Evolutionary conservation across 2,113 vertebrate species (phyloP).

Genomic region (Neotragus moschatus): DNA sequence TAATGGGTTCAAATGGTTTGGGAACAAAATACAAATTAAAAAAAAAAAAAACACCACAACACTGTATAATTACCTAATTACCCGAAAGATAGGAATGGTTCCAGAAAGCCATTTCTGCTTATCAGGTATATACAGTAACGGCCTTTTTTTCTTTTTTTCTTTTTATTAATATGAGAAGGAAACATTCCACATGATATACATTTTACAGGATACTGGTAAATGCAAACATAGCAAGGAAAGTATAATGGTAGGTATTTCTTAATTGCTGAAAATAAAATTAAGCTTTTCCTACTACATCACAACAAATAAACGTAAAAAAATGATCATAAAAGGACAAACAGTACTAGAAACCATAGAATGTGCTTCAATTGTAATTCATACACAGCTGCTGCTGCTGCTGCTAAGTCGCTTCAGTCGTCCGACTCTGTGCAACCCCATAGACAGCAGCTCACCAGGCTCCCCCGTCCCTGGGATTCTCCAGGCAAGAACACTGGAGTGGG

Average conservation of each 20-base stretch:
- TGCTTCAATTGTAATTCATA: not conserved
- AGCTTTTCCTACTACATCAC: not conserved
- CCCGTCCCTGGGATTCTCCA: not conserved
- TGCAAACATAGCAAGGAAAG: conserved; percentile 38
- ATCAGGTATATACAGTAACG: conserved; percentile 32
- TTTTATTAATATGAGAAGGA: not conserved
- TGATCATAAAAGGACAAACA: conserved; percentile 32
- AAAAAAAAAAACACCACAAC: not conserved
- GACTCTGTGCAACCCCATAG: not conserved
- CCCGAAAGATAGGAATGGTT: conserved; percentile 33
- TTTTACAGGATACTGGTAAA: conserved; percentile 47
- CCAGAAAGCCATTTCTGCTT: conserved; percentile 40
- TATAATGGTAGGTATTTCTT: conserved; percentile 18
- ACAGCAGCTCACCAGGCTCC: not conserved
- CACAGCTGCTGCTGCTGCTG: not conserved
- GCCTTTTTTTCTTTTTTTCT: not conserved
- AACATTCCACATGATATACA: conserved; percentile 31
- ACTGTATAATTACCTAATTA: conserved; percentile 64
- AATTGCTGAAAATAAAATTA: conserved; percentile 43
- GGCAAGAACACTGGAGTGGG: not conserved
- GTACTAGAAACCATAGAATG: not conserved
- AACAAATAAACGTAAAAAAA: conserved; percentile 41
- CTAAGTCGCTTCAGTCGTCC: not conserved
- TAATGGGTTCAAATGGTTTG: conserved; percentile 61
- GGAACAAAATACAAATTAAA: conserved; percentile 62